Base-by-base conservation (phyloP, 2,113 vertebrate genomes). In the Mustela nigripes region DNA sequence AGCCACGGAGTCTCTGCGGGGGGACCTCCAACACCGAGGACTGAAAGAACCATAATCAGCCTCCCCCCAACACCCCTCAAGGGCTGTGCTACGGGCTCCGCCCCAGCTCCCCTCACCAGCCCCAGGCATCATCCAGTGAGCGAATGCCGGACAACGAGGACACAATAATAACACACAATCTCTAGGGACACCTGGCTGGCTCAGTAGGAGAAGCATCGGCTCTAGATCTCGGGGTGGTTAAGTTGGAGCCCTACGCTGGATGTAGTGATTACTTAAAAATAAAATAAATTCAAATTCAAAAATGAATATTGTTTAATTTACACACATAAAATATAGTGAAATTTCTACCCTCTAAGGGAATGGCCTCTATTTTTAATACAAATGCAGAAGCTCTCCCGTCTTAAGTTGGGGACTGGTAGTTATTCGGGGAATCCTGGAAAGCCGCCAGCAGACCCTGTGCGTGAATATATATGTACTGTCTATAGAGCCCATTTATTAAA, bases 31-130 rank as follows among this genome's bases (percentile, higher is more conserved):
- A 36, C 26, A 63, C 39, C 0, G 2, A 78, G 11, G 16, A 8
- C 19, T 10, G 4, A 19, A 69, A 48, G n/a, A 16, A 58, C 88
- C 42, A 0, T 0, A 1, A 26, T 12, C 11, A 42, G 11, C 10
- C 26, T 48, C 36, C 53, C 71, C 45, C 22, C 50, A 53, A 56
- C 9, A 7, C 58, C 36, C 56, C 69, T 18, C 56, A 36, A 65
- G 45, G 28, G 4, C 69, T 36, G 0, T 4, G 7, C 80, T 18
- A 8, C n/a, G 11, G 7, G 28, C 60, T 56, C 26, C 8, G 16
- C 33, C 50, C 50, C 11, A 2, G 71, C 26, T 65, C 69, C 8
- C 8, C 5, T 9, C 65, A 4, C 21, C 3, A 19, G 26, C 26
- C 48, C 48, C 4, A 5, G 26, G 33, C 7, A 5, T 36, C 80